Percentiles rank a stretch among this genome's conserved stretches.
Evolutionary conservation across 2,113 vertebrate species (phyloP).

Genomic region (Nettapus auritus): DNA sequence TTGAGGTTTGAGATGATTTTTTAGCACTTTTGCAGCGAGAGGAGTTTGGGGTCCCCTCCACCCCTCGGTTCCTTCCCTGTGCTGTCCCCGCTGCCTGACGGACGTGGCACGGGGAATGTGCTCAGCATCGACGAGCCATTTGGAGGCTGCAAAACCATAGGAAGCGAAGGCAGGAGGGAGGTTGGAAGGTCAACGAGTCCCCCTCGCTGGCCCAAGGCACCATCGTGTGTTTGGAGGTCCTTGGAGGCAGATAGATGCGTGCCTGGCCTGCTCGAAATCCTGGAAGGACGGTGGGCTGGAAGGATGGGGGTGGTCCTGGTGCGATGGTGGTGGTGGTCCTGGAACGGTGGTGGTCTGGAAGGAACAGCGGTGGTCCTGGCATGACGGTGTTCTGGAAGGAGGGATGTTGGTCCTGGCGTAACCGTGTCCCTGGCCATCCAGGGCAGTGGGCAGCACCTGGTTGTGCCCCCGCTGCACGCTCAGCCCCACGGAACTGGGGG

Average conservation of each 20-base stretch:
- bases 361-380: too few species aligned
- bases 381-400: too few species aligned
- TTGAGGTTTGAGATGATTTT: neutral
- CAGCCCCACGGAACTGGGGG: neutral
- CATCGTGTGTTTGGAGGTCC: fast-evolving
- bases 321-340: too few species aligned
- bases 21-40: neutral
- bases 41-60: neutral
- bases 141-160: neutral
- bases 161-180: neutral
- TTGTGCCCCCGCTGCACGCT: neutral
- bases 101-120: neutral
- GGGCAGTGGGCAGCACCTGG: too few species aligned
- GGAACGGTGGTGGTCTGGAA: too few species aligned
- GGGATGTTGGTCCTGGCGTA: neutral
- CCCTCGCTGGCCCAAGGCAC: neutral
- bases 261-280: neutral
- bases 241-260: neutral
- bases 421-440: neutral
- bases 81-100: neutral
- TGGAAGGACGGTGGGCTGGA: neutral
- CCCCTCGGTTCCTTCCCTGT: neutral
- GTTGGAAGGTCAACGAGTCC: neutral
- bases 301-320: too few species aligned
- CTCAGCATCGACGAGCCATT: neutral